Base-by-base conservation (phyloP, 1,140 invertebrate genomes). In the Amyelois transitella region DNA sequence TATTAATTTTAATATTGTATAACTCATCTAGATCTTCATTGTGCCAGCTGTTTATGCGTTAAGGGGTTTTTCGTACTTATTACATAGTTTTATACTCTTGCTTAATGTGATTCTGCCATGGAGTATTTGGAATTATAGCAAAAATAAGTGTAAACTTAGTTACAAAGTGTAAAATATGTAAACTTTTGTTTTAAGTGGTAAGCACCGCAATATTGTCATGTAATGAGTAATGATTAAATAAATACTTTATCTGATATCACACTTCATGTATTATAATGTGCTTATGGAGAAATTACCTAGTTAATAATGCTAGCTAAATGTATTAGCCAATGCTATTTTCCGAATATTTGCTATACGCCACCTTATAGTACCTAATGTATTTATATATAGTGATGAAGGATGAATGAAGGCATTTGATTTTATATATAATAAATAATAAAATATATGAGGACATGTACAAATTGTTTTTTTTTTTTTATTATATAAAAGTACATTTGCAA, bases 291-390 rank as follows among this genome's bases (percentile, higher is more conserved):
- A 79, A 79, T 75, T 75, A 71, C 54, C 73, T 75, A 75, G 72
- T 68, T 66, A 75, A 70, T 75, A 82, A 69, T 75, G 79, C 81
- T 87, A 87, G 80, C 81, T 84, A 77, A 84, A 80, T 80, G 66
- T 84, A 74, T 64, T 87, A 87, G 84, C 79, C 74, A 82, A 87
- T 84, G 84, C 81, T 87, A 87, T 84, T 85, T 86, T 85, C 75
- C 76, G 75, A 81, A 79, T 84, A 82, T 78, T 77, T 83, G 76
- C 80, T 69, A 75, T 78, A 76, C 76, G 77, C 75, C 72, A 75
- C 65, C 60, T 52, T 64, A 64, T 66, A 77, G 59, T 75, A 48
- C 45, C 68, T 79, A 73, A 76, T 79, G 79, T 86, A 84, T 84
- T 86, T 86, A 86, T 84, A 84, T 80, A 82, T 78, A 83, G 67